These are phyloP conservation scores for Sardinella longiceps DNA, from an alignment of 2,797 vertebrate species.

Conservation along the genomic window DNA sequence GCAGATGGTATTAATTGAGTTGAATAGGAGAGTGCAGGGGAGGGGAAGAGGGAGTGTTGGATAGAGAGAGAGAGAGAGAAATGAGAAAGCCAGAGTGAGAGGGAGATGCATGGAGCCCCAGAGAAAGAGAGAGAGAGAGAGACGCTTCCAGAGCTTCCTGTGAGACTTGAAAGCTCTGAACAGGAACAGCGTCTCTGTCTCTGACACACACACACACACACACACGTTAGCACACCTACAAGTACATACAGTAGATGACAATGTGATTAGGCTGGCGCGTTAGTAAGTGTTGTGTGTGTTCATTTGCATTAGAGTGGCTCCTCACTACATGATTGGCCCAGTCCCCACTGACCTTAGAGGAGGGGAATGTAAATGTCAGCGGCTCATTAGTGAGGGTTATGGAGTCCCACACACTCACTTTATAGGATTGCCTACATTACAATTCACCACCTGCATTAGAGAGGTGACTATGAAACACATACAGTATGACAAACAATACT, in stretches of 20 bases:
- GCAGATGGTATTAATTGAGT: constrained; percentile 55
- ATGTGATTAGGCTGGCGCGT: neutral
- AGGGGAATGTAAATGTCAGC: neutral
- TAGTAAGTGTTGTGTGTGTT: neutral
- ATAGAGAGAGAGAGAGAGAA: neutral
- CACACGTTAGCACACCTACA: neutral
- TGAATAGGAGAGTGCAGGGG: neutral
- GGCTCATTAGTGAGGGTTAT: neutral
- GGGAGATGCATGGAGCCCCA: neutral
- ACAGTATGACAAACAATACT: neutral
- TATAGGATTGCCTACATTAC: neutral
- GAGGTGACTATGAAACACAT: neutral
- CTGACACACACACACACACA: constrained; percentile 1
- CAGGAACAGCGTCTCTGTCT: neutral
- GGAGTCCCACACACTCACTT: neutral
- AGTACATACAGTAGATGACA: too few relatives aligned
- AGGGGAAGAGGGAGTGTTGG: neutral
- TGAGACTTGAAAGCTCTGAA: neutral
- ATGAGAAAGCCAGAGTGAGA: neutral
- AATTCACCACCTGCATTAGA: neutral
- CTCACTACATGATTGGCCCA: neutral
- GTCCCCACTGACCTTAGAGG: neutral
- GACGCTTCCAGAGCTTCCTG: too few relatives aligned
- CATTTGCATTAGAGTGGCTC: neutral
- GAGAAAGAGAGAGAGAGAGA: neutral